A percentile compares a stretch with the other conserved stretches of the same genome.
These are phyloP conservation scores for Coreoperca whiteheadi DNA, from an alignment of 2,113 vertebrate species.

Conservation along the genomic window DNA sequence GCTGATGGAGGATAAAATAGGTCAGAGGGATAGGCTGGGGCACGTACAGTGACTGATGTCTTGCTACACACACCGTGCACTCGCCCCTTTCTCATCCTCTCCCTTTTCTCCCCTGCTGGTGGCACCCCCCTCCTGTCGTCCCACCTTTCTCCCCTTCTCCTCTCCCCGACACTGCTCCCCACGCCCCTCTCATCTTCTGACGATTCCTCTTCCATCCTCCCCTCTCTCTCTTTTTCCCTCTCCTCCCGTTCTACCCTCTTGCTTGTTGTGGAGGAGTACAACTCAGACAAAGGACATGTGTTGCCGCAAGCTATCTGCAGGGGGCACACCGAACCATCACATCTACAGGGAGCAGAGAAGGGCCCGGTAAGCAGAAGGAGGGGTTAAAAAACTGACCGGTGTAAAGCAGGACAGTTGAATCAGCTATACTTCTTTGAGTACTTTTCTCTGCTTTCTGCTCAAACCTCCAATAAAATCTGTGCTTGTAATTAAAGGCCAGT, in stretches of 20 bases:
- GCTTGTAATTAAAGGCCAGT: not conserved
- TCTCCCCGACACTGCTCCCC: not conserved
- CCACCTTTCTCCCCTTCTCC: slow-evolving; percentile 15
- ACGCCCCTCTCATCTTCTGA: not conserved
- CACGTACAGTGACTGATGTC: slow-evolving; percentile 70
- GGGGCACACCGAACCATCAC: slow-evolving; percentile 2
- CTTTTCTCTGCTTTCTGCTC: not conserved
- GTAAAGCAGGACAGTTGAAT: not conserved
- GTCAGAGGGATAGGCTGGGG: slow-evolving; percentile 68
- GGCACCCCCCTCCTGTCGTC: not conserved
- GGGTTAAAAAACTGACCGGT: not conserved
- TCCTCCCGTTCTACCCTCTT: not conserved
- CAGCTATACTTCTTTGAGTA: not conserved
- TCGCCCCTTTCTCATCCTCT: slow-evolving; percentile 29
- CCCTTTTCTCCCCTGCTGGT: not conserved
- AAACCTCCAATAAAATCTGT: not conserved
- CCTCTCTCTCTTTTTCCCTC: not conserved
- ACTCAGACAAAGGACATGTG: slow-evolving; percentile 44
- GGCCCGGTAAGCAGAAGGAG: not conserved
- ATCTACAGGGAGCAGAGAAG: not conserved
- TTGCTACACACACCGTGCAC: slow-evolving; percentile 56
- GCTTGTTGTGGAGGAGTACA: slow-evolving; percentile 2
- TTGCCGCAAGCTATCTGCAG: slow-evolving; percentile 37
- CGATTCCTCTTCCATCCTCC: slow-evolving; percentile 8
- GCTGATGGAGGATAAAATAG: slow-evolving; percentile 80